phyloP scores from a whole-genome alignment of 92 coral and sea anemone genomes.

The Umimayanthus chanpuru region DNA sequence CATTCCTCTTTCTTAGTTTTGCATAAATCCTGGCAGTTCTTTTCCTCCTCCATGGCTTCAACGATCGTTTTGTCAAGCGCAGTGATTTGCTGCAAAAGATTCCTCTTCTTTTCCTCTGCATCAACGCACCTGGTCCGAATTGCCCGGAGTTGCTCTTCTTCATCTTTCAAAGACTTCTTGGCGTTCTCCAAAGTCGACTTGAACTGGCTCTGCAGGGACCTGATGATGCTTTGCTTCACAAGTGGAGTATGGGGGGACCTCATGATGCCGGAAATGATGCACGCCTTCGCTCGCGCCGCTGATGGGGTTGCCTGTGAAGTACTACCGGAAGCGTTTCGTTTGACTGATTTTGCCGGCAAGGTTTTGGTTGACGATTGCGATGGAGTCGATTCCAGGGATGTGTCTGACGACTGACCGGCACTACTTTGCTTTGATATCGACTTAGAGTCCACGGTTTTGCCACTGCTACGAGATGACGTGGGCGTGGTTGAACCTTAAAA shows the following conservation, averaged over 20 bases:
- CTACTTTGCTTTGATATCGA: background rate
- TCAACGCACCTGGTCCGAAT: slow-evolving; percentile 16
- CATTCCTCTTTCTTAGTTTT: slow-evolving; percentile 10
- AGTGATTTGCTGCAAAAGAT: slow-evolving; percentile 9
- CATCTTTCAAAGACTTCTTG: background rate
- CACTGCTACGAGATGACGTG: background rate
- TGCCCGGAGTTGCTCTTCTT: background rate
- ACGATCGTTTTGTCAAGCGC: slow-evolving; percentile 10
- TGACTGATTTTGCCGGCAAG: background rate
- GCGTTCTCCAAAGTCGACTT: slow-evolving; percentile 8
- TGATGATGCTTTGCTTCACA: slow-evolving; percentile 22
- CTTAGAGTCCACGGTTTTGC: background rate
- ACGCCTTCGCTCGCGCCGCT: background rate
- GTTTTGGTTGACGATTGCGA: background rate
- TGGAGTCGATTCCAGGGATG: background rate
- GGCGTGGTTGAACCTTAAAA: background rate
- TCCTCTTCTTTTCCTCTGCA: slow-evolving; percentile 21
- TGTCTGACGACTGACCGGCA: background rate
- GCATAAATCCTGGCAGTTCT: background rate
- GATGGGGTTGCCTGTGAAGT: background rate
- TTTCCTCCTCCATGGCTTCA: slow-evolving; percentile 11
- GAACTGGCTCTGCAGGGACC: slow-evolving; percentile 29
- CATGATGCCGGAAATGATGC: slow-evolving; percentile 35
- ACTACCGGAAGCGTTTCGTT: background rate
- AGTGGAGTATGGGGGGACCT: slow-evolving; percentile 10